Percentiles rank a stretch among this genome's conserved stretches.
phyloP scores from a whole-genome alignment of 2,113 vertebrate genomes.

The Scatophagus argus region DNA sequence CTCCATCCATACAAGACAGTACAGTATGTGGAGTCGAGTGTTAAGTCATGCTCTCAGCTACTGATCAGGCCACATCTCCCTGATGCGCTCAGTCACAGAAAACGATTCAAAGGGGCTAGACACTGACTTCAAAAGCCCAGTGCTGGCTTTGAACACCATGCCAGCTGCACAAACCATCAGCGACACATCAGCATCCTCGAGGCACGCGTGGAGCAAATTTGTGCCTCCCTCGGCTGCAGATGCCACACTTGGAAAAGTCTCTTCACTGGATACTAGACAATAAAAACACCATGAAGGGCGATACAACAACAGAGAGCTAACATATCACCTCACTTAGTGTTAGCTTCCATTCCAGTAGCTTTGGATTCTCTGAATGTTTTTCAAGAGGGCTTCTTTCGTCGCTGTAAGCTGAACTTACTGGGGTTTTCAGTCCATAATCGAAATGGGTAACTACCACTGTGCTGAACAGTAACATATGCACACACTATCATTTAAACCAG shows the following conservation, averaged over 20 bases:
- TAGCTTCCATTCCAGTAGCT: slow-evolving; percentile 20
- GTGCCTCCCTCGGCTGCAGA: slow-evolving; percentile 49
- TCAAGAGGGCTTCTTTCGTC: slow-evolving; percentile 21
- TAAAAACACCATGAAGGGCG: slow-evolving; percentile 41
- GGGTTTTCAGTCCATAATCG: background rate
- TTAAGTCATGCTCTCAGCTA: slow-evolving; percentile 59
- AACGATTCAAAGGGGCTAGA: slow-evolving; percentile 64
- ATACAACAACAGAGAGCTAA: slow-evolving; percentile 17
- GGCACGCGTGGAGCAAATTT: slow-evolving; percentile 51
- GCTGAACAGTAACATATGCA: background rate
- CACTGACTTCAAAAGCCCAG: slow-evolving; percentile 71
- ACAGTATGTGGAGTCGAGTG: slow-evolving; percentile 21
- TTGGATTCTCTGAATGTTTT: slow-evolving; percentile 11
- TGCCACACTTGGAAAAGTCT: slow-evolving; percentile 56
- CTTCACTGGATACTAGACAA: slow-evolving; percentile 55
- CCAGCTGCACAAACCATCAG: slow-evolving; percentile 70
- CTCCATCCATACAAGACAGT: slow-evolving; percentile 12
- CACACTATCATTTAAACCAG: background rate
- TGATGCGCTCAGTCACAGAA: slow-evolving; percentile 59
- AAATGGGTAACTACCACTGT: background rate
- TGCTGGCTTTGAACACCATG: slow-evolving; percentile 73
- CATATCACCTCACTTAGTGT: slow-evolving; percentile 25
- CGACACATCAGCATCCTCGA: slow-evolving; percentile 64
- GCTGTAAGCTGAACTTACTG: background rate
- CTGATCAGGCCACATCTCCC: slow-evolving; percentile 56